Evolutionary conservation across 1,140 invertebrate species (phyloP), one percentile per base, ranked within the genome.

Genomic region (Hormaphis cornu): DNA sequence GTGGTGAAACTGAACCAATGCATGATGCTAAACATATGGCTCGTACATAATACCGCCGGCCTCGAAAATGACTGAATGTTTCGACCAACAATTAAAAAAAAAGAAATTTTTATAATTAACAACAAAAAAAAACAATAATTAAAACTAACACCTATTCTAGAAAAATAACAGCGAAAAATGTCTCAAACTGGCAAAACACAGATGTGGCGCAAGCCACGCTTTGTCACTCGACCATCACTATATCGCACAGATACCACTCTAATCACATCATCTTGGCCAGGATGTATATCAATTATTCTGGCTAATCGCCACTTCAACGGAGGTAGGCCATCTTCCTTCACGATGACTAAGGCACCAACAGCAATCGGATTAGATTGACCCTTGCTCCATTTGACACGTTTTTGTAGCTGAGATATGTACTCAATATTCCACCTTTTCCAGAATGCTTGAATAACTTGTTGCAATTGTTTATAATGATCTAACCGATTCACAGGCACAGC

Each of bases 261-360:
- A 5, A 78, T 76, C 12, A 76, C 26, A 9, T 75, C 75, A 71
- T 79, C 78, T 7, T 42, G 14, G 20, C 77, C 77, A 3, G 75
- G 75, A 70, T 76, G 73, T 26, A 76, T 74, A 16, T 76, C 72
- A 8, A 74, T 26, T n/a, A 69, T 26, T 48, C 50, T n/a, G 16
- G 20, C 59, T 14, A 71, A 14, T 5, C 22, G 35, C 56, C 70
- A 71, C 5, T 61, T 9, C 24, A 40, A 26, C 12, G 70, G 54
- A 9, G 44, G 8, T 9, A 42, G 10, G 35, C 50, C 28, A 12
- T 61, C 35, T 10, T 52, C 22, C 2, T 33, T 5, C 7, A 69
- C 44, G 18, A 69, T 16, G 3, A 75, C 48, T 18, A 71, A 35
- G n/a, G 69, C 61, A 42, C 42, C 37, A 9, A 56, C 5, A 35